phyloP scores from a whole-genome alignment of 2,888 invertebrate genomes.

The Caenorhabditis doughertyi region DNA sequence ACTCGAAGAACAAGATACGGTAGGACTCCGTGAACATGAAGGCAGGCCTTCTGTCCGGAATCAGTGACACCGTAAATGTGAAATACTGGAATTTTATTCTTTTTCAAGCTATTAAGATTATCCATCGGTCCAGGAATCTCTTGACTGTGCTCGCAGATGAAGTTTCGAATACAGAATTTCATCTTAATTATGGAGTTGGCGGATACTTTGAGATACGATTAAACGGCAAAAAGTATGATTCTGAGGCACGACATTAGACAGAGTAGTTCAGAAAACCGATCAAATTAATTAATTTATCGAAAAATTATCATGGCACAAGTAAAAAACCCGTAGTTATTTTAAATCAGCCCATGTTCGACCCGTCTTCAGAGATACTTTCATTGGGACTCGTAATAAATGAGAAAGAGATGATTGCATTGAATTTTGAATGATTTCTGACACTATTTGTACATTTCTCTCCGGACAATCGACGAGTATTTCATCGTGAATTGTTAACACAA shows the following conservation, averaged over 20 bases:
- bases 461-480: slow-evolving; percentile 95
- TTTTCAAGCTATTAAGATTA: neutral
- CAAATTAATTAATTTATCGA: neutral
- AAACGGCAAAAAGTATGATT: too few relatives aligned
- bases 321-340: slow-evolving; percentile 40
- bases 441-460: slow-evolving; percentile 83
- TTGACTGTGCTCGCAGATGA: slow-evolving; percentile 63
- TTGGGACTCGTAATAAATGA: slow-evolving; percentile 64
- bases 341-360: slow-evolving; percentile 67
- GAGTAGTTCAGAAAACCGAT: neutral
- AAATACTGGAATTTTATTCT: slow-evolving; percentile 57
- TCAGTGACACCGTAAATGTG: slow-evolving; percentile 62
- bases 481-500: slow-evolving; percentile 95
- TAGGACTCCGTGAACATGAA: slow-evolving; percentile 77
- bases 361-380: slow-evolving; percentile 65
- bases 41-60: slow-evolving; percentile 73
- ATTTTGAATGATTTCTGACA: slow-evolving; percentile 70
- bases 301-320: slow-evolving; percentile 8
- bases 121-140: slow-evolving; percentile 46
- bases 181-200: too few relatives aligned
- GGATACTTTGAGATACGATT: too few relatives aligned
- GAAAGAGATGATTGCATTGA: slow-evolving; percentile 66
- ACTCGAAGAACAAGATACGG: slow-evolving; percentile 77
- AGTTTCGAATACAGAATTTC: slow-evolving; percentile 63
- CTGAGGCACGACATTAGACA: neutral